phyloP scores from a whole-genome alignment of 2,888 invertebrate genomes.

The Drosophila mettleri region DNA sequence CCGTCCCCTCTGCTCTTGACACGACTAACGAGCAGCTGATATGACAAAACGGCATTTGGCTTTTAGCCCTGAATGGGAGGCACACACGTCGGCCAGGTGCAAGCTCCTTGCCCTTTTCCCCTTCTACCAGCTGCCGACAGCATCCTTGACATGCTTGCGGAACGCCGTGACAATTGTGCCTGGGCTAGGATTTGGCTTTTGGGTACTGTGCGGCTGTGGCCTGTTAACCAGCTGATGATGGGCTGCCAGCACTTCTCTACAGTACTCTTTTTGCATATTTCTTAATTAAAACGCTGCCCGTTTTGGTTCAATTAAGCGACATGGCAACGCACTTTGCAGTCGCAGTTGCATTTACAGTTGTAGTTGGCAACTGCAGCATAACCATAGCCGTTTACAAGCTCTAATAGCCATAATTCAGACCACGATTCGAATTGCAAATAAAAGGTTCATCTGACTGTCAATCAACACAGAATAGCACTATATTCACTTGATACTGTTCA shows the following conservation, averaged over 20 bases:
- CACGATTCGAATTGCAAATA: slow-evolving; percentile 37
- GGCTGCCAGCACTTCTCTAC: slow-evolving; percentile 8
- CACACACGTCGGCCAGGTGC: slow-evolving; percentile 27
- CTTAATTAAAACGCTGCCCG: slow-evolving; percentile 65
- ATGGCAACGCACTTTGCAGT: slow-evolving; percentile 57
- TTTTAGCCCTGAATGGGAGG: slow-evolving; percentile 56
- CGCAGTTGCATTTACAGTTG: slow-evolving; percentile 39
- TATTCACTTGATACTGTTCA: slow-evolving; percentile 59
- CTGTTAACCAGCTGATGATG: slow-evolving; percentile 27
- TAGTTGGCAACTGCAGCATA: slow-evolving; percentile 29
- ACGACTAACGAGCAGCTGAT: slow-evolving; percentile 74
- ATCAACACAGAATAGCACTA: slow-evolving; percentile 55
- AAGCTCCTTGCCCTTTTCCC: slow-evolving; percentile 17
- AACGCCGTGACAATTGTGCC: slow-evolving; percentile 69
- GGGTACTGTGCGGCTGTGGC: slow-evolving; percentile 3
- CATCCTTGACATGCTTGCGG: slow-evolving; percentile 76
- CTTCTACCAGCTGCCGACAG: slow-evolving; percentile 55
- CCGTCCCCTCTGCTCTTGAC: slow-evolving; percentile 41
- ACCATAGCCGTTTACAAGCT: slow-evolving; percentile 15
- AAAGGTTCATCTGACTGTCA: slow-evolving; percentile 73
- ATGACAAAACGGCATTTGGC: slow-evolving; percentile 76
- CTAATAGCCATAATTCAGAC: slow-evolving; percentile 21
- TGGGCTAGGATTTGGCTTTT: slow-evolving; percentile 29
- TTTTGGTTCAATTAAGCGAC: slow-evolving; percentile 61
- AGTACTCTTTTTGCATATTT: slow-evolving; percentile 35